A percentile compares a stretch with the other conserved stretches of the same genome.
phyloP scores from a whole-genome alignment of 2,113 vertebrate species.

The Callithrix jacchus region DNA sequence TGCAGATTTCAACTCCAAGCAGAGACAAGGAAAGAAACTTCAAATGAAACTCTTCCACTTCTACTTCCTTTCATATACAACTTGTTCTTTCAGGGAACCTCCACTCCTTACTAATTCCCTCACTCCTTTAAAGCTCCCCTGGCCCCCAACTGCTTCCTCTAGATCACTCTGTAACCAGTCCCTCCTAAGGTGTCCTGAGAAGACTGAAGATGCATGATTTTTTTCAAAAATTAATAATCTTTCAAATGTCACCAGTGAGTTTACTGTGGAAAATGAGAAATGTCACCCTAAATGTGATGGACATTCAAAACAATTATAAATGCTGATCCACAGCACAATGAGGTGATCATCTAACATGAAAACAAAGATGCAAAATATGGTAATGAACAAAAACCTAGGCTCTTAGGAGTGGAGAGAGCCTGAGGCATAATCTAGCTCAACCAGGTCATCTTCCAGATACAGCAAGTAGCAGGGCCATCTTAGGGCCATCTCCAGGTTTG shows the following conservation, averaged over 20 bases:
- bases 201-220: neutral
- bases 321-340: neutral
- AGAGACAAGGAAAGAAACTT: neutral
- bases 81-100: neutral
- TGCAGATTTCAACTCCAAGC: constrained; percentile 58
- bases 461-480: neutral
- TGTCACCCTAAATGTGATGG: neutral
- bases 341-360: neutral
- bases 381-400: neutral
- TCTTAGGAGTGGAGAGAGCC: neutral
- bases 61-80: neutral
- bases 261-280: neutral
- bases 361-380: neutral
- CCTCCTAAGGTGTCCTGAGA: neutral
- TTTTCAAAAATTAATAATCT: neutral
- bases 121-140: neutral
- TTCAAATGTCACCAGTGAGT: neutral
- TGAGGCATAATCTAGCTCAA: neutral
- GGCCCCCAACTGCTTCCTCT: neutral
- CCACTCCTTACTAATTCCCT: neutral
- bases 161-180: neutral
- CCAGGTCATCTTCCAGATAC: neutral
- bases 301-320: neutral
- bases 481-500: neutral
- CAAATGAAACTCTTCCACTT: constrained; percentile 54